Percentiles rank a stretch among this genome's conserved stretches.
Evolutionary conservation across 2,888 invertebrate genomes (phyloP).

Genomic region (Cataglyphis livida): DNA sequence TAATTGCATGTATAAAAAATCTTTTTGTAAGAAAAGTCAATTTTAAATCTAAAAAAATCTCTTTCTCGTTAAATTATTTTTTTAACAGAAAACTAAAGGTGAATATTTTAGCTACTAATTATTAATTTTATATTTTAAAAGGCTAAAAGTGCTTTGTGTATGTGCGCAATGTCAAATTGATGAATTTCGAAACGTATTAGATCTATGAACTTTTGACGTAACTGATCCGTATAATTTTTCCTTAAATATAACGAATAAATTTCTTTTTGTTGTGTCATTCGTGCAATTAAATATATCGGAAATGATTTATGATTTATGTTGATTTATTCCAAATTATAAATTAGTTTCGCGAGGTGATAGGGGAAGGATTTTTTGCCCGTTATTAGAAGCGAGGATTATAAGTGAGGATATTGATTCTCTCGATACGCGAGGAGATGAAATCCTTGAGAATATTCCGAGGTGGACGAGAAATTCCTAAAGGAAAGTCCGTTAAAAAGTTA

Average conservation of each 20-base stretch:
- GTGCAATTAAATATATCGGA: conserved; percentile 26
- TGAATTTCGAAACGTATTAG: no score
- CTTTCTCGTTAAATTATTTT: conserved; percentile 1
- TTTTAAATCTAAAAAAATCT: not conserved
- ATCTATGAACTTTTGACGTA: no score
- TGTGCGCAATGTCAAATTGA: no score
- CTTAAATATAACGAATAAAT: not conserved
- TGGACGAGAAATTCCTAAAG: conserved; percentile 58
- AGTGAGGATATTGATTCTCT: conserved; percentile 46
- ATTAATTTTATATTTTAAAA: no score
- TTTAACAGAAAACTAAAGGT: not conserved
- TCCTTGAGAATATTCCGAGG: conserved; percentile 41
- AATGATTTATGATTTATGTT: conserved; percentile 36
- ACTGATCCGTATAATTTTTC: no score
- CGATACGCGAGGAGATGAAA: conserved; percentile 52
- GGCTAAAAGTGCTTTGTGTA: no score
- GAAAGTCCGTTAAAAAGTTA: conserved; percentile 72
- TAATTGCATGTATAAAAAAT: not conserved
- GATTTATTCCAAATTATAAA: conserved; percentile 37
- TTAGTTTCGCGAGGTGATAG: not conserved
- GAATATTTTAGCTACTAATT: no score
- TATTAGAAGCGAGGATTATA: conserved; percentile 33
- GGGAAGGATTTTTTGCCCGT: conserved; percentile 39
- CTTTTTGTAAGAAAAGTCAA: not conserved
- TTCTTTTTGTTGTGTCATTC: conserved; percentile 1